Evolutionary conservation across 2,797 vertebrate species (phyloP).

Genomic region (Argentina silus): DNA sequence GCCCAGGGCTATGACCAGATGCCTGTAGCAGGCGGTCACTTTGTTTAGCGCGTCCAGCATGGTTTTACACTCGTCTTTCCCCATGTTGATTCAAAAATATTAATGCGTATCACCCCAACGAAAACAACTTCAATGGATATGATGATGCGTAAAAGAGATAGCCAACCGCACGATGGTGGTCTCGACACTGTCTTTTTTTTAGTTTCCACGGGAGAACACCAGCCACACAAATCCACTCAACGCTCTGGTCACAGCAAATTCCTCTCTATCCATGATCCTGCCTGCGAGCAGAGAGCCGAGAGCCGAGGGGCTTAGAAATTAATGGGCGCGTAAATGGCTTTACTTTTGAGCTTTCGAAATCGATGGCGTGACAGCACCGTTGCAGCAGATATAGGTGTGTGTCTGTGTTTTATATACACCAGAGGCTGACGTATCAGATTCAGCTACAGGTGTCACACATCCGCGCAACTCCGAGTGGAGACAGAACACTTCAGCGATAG

Average conservation of each 20-base stretch:
- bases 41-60: constrained; percentile 94
- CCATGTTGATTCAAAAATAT: constrained; percentile 74
- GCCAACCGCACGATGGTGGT: constrained; percentile 31
- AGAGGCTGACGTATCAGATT: neutral
- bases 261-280: constrained; percentile 76
- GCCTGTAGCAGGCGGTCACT: constrained; percentile 94
- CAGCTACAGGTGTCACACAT: constrained; percentile 68
- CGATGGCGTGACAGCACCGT: neutral
- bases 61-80: constrained; percentile 93
- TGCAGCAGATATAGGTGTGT: constrained; percentile 13
- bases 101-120: neutral
- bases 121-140: neutral
- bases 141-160: constrained; percentile 27
- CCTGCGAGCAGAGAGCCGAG: constrained; percentile 35
- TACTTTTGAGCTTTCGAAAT: constrained; percentile 54
- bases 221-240: constrained; percentile 66
- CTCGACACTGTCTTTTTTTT: constrained; percentile 29
- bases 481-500: neutral
- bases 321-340: constrained; percentile 76
- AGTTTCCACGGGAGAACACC: constrained; percentile 54
- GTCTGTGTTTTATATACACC: neutral
- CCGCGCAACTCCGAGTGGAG: neutral
- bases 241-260: constrained; percentile 61
- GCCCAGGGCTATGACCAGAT: constrained; percentile 91
- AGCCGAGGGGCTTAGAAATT: constrained; percentile 71